phyloP scores from a whole-genome alignment of 2,797 vertebrate species.

The Galagoides demidoff region DNA sequence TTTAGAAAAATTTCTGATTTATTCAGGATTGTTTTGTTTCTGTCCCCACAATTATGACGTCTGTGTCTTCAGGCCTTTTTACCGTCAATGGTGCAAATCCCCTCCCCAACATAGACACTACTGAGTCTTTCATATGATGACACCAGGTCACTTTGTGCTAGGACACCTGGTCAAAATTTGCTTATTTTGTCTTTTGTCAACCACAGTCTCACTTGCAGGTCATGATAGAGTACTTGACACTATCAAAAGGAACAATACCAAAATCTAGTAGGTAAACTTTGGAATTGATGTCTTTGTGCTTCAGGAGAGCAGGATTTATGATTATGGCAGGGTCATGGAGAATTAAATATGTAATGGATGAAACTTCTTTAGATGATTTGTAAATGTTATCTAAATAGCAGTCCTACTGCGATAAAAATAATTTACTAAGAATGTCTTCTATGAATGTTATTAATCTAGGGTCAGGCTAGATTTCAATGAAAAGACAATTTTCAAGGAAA shows the following conservation, averaged over 20 bases:
- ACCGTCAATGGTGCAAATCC: background rate
- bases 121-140: slow-evolving; percentile 11
- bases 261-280: background rate
- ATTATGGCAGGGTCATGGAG: background rate
- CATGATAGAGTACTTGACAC: background rate
- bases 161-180: background rate
- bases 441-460: slow-evolving; percentile 52
- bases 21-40: slow-evolving; percentile 19
- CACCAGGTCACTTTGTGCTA: slow-evolving; percentile 3
- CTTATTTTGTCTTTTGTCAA: slow-evolving; percentile 37
- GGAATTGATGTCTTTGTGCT: background rate
- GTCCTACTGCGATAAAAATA: background rate
- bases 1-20: slow-evolving; percentile 28
- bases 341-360: background rate
- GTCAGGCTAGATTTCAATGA: slow-evolving; percentile 53
- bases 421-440: slow-evolving; percentile 18
- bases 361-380: slow-evolving; percentile 33
- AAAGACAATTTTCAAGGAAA: slow-evolving; percentile 70
- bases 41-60: background rate
- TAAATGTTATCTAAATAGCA: background rate
- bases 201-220: background rate
- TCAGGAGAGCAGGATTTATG: background rate
- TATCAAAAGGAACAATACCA: background rate
- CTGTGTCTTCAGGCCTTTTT: slow-evolving; percentile 27
- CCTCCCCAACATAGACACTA: background rate